Percentiles rank a stretch among this genome's conserved stretches.
phyloP scores from a whole-genome alignment of 1,140 invertebrate species.

The Drosophila tropicalis region DNA sequence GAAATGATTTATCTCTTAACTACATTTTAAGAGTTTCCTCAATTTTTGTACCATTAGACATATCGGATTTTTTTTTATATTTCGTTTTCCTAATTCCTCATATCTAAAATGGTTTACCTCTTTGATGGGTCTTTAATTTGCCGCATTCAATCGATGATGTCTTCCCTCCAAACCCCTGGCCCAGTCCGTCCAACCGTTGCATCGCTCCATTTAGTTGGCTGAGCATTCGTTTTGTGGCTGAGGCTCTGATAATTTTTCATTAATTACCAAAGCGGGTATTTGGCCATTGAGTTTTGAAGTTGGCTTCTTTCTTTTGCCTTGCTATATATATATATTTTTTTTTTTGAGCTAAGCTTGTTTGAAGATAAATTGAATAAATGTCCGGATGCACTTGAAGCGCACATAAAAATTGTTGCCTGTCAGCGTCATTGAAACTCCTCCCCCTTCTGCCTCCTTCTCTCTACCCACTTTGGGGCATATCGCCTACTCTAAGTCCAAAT shows the following conservation, averaged over 20 bases:
- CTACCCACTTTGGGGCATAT: too few species aligned
- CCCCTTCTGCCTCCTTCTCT: background rate
- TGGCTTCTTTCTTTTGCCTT: slow-evolving; percentile 30
- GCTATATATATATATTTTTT: slow-evolving; percentile 1
- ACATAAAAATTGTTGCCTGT: slow-evolving; percentile 77
- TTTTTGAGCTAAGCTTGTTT: slow-evolving; percentile 1
- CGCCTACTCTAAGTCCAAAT: background rate
- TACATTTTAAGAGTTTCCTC: background rate
- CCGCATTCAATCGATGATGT: slow-evolving; percentile 14
- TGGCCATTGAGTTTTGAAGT: slow-evolving; percentile 35
- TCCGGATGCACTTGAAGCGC: slow-evolving; percentile 75
- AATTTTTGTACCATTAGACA: background rate
- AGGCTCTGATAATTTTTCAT: slow-evolving; percentile 56
- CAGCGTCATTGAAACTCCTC: slow-evolving; percentile 52
- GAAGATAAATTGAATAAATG: slow-evolving; percentile 76
- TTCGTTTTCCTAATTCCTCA: slow-evolving; percentile 16
- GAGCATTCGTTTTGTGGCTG: slow-evolving; percentile 36
- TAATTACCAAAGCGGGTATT: slow-evolving; percentile 73
- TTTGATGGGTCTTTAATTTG: slow-evolving; percentile 15
- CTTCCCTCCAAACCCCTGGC: background rate
- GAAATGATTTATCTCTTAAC: background rate
- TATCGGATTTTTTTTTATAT: slow-evolving; percentile 3
- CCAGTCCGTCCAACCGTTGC: background rate
- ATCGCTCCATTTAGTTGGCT: slow-evolving; percentile 44
- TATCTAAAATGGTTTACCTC: slow-evolving; percentile 23